A percentile compares a stretch with the other conserved stretches of the same genome.
These are phyloP conservation scores for Drosophila testacea DNA, from an alignment of 2,888 invertebrate genomes.

Conservation along the genomic window DNA sequence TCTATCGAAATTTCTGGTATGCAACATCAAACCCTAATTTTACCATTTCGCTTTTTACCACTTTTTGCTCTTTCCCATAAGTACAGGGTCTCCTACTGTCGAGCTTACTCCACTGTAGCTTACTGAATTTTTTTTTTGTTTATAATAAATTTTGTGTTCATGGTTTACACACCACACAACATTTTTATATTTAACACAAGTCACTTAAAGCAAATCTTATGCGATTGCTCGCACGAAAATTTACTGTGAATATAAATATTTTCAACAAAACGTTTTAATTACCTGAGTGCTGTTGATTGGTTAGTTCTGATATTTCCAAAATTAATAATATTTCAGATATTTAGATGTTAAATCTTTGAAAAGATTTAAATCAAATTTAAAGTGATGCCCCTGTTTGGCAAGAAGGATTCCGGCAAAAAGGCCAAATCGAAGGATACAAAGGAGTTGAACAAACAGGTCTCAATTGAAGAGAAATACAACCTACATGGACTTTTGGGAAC, in stretches of 20 bases:
- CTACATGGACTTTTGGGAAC: constrained; percentile 96
- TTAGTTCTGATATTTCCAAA: neutral
- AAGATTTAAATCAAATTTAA: constrained; percentile 12
- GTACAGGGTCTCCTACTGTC: too few relatives aligned
- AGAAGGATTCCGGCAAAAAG: constrained; percentile 73
- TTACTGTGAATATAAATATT: neutral
- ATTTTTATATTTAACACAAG: constrained; percentile 2
- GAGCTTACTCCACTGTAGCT: too few relatives aligned
- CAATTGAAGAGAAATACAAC: constrained; percentile 95
- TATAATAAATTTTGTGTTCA: constrained; percentile 7
- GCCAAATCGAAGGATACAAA: constrained; percentile 67
- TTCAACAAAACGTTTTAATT: neutral
- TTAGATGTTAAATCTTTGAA: constrained; percentile 7
- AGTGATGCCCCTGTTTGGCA: constrained; percentile 71
- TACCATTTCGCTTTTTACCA: too few relatives aligned
- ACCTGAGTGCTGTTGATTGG: neutral
- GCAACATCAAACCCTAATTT: too few relatives aligned
- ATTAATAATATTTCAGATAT: neutral
- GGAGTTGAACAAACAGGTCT: constrained; percentile 86
- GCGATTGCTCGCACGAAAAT: neutral
- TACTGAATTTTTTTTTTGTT: neutral
- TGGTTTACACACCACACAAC: neutral
- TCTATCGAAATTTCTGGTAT: too few relatives aligned
- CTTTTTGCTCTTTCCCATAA: too few relatives aligned
- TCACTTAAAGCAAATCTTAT: constrained; percentile 4